Conservation (phyloP, 2,888 invertebrate species). For the Heliconius ismenius region DNA sequence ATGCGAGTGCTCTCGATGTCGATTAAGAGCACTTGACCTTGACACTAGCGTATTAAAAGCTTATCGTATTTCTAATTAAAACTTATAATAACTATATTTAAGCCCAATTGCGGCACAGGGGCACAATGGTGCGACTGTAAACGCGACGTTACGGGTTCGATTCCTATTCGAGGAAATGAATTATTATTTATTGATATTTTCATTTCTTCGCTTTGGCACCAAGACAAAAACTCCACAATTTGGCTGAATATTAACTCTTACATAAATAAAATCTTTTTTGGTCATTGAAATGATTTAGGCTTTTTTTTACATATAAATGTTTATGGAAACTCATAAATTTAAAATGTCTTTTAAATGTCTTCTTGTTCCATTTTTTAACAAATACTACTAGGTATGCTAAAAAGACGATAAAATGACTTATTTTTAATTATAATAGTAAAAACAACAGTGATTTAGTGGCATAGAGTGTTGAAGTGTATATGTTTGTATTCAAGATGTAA, state of each 20-base stretch:
- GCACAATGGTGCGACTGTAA: too few relatives aligned
- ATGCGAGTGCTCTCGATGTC: conserved; percentile 14
- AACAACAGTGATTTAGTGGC: conserved; percentile 12
- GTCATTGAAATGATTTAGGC: background rate
- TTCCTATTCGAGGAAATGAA: too few relatives aligned
- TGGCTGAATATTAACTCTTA: background rate
- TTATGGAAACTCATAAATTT: too few relatives aligned
- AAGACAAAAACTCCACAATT: too few relatives aligned
- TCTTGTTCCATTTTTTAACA: background rate
- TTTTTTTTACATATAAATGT: too few relatives aligned
- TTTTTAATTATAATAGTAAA: background rate
- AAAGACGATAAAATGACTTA: background rate
- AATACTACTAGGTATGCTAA: background rate
- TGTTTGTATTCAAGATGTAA: conserved; percentile 56
- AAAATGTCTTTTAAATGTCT: background rate
- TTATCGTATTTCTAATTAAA: conserved; percentile 3
- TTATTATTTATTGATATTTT: too few relatives aligned
- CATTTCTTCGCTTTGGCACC: too few relatives aligned
- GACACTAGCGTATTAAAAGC: conserved; percentile 17
- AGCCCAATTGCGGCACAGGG: too few relatives aligned
- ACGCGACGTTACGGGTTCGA: too few relatives aligned
- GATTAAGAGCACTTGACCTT: conserved; percentile 48
- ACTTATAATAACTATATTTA: background rate
- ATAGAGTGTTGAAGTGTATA: conserved; percentile 26
- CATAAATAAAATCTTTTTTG: background rate